These are phyloP conservation scores for Onychomys torridus DNA, from an alignment of 2,797 vertebrate species.

Conservation along the genomic window DNA sequence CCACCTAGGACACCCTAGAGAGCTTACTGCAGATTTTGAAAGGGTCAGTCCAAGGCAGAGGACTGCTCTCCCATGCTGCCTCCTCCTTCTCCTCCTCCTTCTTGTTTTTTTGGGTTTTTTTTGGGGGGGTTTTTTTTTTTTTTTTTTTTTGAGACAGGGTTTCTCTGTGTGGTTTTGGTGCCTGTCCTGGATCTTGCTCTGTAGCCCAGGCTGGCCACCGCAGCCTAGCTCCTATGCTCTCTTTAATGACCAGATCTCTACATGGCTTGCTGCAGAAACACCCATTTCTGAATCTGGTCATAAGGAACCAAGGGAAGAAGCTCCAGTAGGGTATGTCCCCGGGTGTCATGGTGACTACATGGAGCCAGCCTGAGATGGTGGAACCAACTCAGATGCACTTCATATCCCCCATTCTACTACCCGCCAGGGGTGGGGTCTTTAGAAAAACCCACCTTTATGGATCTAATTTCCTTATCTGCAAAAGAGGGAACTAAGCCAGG, in stretches of 20 bases:
- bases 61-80: neutral
- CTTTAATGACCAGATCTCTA: neutral
- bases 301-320: neutral
- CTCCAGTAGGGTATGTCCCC: no score
- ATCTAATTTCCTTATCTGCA: neutral
- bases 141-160: no score
- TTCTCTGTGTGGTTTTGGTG: no score
- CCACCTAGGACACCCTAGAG: neutral
- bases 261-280: neutral
- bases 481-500: neutral
- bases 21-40: neutral
- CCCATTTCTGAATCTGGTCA: no score
- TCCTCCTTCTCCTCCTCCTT: no score
- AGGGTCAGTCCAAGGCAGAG: neutral
- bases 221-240: neutral
- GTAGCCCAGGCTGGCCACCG: no score
- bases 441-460: neutral
- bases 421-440: neutral
- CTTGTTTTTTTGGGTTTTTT: no score
- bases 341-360: accelerated
- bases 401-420: neutral
- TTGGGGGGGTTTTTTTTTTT: no score
- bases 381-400: no score
- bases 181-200: no score
- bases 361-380: neutral